Conservation (phyloP, 2,113 vertebrate species). For the Entomyzon cyanotis region DNA sequence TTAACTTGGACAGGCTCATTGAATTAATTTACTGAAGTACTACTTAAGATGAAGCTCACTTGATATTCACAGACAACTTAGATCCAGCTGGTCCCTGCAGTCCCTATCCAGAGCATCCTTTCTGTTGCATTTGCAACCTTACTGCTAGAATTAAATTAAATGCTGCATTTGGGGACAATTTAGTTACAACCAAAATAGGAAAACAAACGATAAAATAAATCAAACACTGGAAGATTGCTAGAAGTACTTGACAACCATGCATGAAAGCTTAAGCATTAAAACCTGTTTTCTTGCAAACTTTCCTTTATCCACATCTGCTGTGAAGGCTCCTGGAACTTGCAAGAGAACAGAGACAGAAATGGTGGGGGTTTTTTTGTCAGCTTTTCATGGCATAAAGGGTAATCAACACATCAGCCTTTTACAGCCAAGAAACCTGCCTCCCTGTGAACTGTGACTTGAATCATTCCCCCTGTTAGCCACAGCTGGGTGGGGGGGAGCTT, state of each 20-base stretch:
- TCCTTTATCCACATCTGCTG: not conserved
- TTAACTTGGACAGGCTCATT: not conserved
- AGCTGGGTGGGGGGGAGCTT: not conserved
- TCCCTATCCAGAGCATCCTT: not conserved
- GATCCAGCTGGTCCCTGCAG: not conserved
- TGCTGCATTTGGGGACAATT: not conserved
- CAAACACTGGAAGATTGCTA: not conserved
- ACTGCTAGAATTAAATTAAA: not conserved
- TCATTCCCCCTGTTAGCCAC: slow-evolving; percentile 32
- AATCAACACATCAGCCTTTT: slow-evolving; percentile 43
- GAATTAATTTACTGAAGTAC: not conserved
- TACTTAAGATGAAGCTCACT: not conserved
- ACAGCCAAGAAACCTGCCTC: slow-evolving; percentile 41
- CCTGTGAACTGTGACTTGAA: slow-evolving; percentile 4
- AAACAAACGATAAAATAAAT: not conserved
- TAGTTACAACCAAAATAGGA: not conserved
- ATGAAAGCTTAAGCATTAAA: not conserved
- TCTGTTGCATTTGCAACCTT: not conserved
- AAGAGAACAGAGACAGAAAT: not conserved
- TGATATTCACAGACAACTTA: not conserved
- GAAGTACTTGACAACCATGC: not conserved
- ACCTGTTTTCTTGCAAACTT: not conserved
- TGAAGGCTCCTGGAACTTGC: not conserved
- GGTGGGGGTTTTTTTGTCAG: not conserved
- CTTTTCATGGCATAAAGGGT: not conserved